Conservation (phyloP, 92 coral and sea anemone genomes). For the Parazoanthus darwini region DNA sequence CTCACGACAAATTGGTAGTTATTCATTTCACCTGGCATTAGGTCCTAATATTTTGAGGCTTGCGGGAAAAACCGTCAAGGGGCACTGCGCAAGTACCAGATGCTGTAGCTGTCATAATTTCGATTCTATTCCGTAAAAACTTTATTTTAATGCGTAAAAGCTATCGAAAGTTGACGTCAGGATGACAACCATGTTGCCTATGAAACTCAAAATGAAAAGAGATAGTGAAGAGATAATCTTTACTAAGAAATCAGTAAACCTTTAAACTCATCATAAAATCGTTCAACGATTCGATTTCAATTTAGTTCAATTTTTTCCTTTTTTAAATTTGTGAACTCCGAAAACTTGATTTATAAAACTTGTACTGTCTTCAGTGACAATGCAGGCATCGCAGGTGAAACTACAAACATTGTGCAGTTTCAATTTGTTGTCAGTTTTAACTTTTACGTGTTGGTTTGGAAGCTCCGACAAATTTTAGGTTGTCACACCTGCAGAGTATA, state of each 20-base stretch:
- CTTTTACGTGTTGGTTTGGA: background rate
- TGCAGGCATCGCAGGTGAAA: slow-evolving; percentile 5
- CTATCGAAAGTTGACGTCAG: background rate
- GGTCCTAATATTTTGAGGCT: too few species aligned
- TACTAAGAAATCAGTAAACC: too few species aligned
- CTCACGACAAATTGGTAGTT: background rate
- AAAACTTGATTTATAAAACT: background rate
- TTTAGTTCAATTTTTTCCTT: too few species aligned
- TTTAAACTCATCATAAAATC: too few species aligned
- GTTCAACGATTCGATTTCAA: background rate
- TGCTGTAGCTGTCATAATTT: background rate
- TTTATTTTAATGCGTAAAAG: background rate
- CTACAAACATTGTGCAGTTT: background rate
- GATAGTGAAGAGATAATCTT: background rate
- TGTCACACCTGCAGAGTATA: background rate
- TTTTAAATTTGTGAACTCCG: too few species aligned
- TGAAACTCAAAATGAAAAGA: too few species aligned
- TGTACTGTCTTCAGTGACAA: background rate
- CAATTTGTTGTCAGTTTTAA: background rate
- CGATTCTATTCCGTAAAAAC: background rate
- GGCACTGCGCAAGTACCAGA: background rate
- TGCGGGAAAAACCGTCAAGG: background rate
- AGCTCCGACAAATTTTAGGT: background rate
- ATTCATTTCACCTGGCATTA: background rate
- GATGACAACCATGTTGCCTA: background rate